phyloP scores from a whole-genome alignment of 2,797 vertebrate species.

The Cryptoprocta ferox region DNA sequence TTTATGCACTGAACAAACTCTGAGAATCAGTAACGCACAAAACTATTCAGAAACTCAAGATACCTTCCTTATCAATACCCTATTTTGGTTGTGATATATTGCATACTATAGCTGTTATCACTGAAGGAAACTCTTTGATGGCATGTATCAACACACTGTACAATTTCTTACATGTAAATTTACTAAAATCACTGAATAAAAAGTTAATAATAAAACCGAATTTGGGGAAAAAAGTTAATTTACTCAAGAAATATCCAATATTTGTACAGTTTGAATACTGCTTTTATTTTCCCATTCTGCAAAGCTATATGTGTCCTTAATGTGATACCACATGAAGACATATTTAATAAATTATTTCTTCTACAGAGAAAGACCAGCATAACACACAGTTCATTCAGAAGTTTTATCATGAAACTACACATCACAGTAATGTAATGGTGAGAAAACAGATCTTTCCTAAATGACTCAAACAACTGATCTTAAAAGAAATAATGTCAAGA shows the following conservation, averaged over 20 bases:
- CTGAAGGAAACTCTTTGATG: background rate
- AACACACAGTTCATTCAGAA: background rate
- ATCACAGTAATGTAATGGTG: constrained; percentile 37
- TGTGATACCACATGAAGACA: constrained; percentile 81
- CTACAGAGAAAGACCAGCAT: background rate
- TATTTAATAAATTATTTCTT: constrained; percentile 34
- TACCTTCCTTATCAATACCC: background rate
- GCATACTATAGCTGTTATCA: background rate
- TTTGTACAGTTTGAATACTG: background rate
- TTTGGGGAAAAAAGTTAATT: background rate
- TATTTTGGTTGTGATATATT: background rate
- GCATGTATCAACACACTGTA: background rate
- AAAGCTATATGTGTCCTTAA: constrained; percentile 43
- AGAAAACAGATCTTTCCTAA: constrained; percentile 43
- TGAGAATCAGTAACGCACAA: background rate
- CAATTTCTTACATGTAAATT: background rate
- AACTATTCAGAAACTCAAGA: background rate
- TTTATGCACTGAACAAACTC: background rate
- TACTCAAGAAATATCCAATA: background rate
- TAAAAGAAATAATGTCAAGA: background rate
- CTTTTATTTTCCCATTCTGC: constrained; percentile 22
- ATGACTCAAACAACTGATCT: background rate
- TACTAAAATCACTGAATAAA: background rate
- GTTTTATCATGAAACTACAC: background rate
- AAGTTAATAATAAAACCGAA: background rate